phyloP scores from a whole-genome alignment of 2,888 invertebrate genomes.

The Anthophora plumipes region DNA sequence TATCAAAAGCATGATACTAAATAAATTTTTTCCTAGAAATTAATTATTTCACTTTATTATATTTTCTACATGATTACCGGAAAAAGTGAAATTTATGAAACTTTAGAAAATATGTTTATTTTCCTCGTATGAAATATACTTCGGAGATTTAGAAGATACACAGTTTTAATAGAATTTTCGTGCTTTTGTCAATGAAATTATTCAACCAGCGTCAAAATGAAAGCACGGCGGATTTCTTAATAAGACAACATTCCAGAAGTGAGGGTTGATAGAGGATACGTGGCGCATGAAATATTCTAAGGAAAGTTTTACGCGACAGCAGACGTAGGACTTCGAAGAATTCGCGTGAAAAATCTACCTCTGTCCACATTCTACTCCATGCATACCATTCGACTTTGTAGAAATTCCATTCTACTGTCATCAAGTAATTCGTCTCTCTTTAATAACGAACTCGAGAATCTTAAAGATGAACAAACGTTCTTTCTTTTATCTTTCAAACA shows the following conservation, averaged over 20 bases:
- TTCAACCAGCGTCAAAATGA: no score
- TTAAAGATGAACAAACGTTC: background rate
- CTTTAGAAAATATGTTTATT: no score
- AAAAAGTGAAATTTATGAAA: no score
- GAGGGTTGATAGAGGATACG: background rate
- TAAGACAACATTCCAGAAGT: background rate
- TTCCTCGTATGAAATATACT: no score
- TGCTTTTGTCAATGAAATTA: no score
- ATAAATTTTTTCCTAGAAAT: no score
- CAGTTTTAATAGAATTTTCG: no score
- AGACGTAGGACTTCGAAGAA: background rate
- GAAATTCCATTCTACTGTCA: conserved; percentile 12
- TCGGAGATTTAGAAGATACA: no score
- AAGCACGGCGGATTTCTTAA: background rate
- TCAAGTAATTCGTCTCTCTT: background rate
- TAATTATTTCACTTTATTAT: no score
- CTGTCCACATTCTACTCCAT: background rate
- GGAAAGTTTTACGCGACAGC: background rate
- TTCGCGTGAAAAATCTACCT: conserved; percentile 4
- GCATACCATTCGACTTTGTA: conserved; percentile 15
- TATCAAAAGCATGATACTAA: no score
- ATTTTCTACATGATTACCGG: no score
- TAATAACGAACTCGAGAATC: background rate
- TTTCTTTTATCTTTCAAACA: background rate
- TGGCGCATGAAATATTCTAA: background rate